phyloP scores from a whole-genome alignment of 2,888 invertebrate genomes.

The Drosophila kuntzei region DNA sequence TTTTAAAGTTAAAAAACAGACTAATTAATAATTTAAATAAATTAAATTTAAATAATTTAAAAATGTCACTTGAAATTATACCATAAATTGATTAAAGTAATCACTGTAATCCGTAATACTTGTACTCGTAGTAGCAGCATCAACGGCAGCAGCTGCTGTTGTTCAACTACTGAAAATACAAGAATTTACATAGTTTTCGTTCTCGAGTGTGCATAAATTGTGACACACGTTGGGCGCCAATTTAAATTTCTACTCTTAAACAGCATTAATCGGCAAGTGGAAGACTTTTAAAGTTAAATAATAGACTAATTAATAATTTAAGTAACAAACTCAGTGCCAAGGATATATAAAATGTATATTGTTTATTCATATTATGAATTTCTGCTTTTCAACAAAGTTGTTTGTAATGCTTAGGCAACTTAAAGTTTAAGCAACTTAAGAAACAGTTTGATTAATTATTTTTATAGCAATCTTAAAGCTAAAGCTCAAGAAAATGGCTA shows the following conservation, averaged over 20 bases:
- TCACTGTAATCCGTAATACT: conserved; percentile 44
- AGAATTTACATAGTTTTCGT: conserved; percentile 3
- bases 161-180: background rate
- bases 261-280: background rate
- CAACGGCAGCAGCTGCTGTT: conserved; percentile 15
- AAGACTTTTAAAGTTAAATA: background rate
- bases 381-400: background rate
- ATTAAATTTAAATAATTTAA: no score
- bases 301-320: background rate
- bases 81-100: conserved; percentile 70
- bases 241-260: background rate
- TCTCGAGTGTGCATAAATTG: background rate
- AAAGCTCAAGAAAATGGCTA: background rate
- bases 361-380: no score
- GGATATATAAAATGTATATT: background rate
- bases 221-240: conserved; percentile 9
- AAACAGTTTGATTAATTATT: background rate
- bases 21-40: no score
- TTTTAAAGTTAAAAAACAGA: no score
- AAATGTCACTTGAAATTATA: conserved; percentile 68
- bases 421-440: background rate
- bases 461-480: background rate
- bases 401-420: background rate
- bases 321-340: background rate
- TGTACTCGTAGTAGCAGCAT: conserved; percentile 36